These are phyloP conservation scores for Saccostrea cuccullata DNA, from an alignment of 1,140 invertebrate genomes.

Conservation along the genomic window DNA sequence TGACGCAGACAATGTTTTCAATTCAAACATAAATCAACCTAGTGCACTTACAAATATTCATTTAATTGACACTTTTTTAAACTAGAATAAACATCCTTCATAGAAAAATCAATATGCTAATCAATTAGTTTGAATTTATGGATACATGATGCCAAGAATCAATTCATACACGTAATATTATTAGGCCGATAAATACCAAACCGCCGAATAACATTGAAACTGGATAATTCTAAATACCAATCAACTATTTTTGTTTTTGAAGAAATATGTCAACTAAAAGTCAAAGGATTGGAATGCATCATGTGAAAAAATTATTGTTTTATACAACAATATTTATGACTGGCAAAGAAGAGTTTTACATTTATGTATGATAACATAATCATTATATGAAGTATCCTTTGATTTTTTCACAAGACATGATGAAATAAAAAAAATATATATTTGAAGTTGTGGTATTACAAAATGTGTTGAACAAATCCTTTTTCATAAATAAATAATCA, in stretches of 20 bases:
- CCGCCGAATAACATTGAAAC: background rate
- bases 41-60: background rate
- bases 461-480: too few species aligned
- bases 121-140: background rate
- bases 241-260: background rate
- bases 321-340: too few species aligned
- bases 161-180: background rate
- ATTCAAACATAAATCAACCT: background rate
- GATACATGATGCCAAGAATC: background rate
- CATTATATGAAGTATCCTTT: too few species aligned
- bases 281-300: background rate
- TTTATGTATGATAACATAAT: too few species aligned
- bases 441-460: too few species aligned
- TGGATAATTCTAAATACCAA: slow-evolving; percentile 15
- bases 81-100: background rate
- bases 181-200: background rate
- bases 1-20: too few species aligned
- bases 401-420: too few species aligned
- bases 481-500: too few species aligned
- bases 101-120: background rate
- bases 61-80: background rate
- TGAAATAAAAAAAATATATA: too few species aligned
- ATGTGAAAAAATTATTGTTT: background rate
- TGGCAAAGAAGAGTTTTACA: too few species aligned
- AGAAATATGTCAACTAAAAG: background rate